Evolutionary conservation across 1,140 invertebrate species (phyloP).

Genomic region (Aphis craccivora): DNA sequence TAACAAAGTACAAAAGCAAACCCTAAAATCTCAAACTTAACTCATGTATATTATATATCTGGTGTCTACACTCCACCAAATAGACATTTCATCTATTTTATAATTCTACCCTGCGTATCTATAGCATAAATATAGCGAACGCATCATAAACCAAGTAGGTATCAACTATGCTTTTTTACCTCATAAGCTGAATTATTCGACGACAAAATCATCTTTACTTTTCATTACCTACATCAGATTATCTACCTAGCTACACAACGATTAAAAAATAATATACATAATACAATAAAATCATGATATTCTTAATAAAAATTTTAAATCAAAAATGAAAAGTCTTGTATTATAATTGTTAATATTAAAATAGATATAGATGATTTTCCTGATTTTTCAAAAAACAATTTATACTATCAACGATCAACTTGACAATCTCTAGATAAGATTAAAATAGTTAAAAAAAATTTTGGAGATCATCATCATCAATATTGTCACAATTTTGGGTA

Average conservation of each 20-base stretch:
- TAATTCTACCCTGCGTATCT: not conserved
- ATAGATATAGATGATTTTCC: not conserved
- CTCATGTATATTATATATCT: not conserved
- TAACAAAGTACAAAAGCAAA: not conserved
- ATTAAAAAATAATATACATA: not conserved
- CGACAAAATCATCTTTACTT: not conserved
- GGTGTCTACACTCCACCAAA: not conserved
- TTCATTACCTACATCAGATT: not conserved
- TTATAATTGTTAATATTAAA: not conserved
- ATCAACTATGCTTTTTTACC: not conserved
- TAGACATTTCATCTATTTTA: not conserved
- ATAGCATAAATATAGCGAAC: not conserved
- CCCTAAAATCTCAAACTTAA: not conserved
- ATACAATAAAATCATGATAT: not conserved
- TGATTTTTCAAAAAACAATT: not conserved
- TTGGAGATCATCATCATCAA: too few relatives aligned
- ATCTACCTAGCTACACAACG: not conserved
- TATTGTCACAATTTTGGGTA: not conserved
- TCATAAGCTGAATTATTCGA: not conserved
- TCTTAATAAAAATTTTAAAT: not conserved
- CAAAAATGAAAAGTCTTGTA: not conserved
- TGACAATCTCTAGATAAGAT: not conserved
- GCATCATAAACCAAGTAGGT: not conserved
- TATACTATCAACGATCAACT: not conserved
- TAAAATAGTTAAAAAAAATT: not conserved